These are phyloP conservation scores for Brachionus calyciflorus DNA, from an alignment of 1,140 invertebrate genomes.

Conservation along the genomic window DNA sequence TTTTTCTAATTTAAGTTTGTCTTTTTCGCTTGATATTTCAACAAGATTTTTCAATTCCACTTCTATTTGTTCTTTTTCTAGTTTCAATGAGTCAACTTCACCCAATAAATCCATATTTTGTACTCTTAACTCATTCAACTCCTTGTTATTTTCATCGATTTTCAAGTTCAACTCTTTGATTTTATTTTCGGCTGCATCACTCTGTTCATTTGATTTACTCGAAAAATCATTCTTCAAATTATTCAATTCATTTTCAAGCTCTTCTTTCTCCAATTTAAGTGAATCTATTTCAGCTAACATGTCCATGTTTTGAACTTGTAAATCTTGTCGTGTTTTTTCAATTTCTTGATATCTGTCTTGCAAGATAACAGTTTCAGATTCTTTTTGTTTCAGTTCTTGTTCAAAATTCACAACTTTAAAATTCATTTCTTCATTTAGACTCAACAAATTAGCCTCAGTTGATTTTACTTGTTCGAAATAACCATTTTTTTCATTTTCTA, in stretches of 20 bases:
- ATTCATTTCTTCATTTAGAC: too few relatives aligned
- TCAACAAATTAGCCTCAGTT: too few relatives aligned
- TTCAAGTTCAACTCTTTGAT: too few relatives aligned
- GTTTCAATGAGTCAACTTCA: slow-evolving; percentile 13
- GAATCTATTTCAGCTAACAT: slow-evolving; percentile 16
- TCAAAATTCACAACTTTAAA: too few relatives aligned
- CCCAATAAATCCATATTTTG: slow-evolving; percentile 40
- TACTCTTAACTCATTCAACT: background rate
- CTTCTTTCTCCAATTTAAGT: slow-evolving; percentile 5
- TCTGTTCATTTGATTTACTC: too few relatives aligned
- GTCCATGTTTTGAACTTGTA: slow-evolving; percentile 37
- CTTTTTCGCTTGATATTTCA: background rate
- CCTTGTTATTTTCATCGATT: too few relatives aligned
- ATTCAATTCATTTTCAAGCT: background rate
- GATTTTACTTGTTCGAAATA: too few relatives aligned
- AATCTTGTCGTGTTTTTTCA: background rate
- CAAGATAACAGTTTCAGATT: background rate
- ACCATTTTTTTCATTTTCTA: too few relatives aligned
- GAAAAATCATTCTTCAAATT: background rate
- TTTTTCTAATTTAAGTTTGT: background rate
- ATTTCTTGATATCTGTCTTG: background rate
- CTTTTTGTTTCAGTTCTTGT: background rate
- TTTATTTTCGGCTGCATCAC: too few relatives aligned
- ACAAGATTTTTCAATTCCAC: background rate
- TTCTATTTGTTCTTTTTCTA: slow-evolving; percentile 19